Evolutionary conservation across 2,888 invertebrate genomes (phyloP).

Genomic region (Parnassius smintheus): DNA sequence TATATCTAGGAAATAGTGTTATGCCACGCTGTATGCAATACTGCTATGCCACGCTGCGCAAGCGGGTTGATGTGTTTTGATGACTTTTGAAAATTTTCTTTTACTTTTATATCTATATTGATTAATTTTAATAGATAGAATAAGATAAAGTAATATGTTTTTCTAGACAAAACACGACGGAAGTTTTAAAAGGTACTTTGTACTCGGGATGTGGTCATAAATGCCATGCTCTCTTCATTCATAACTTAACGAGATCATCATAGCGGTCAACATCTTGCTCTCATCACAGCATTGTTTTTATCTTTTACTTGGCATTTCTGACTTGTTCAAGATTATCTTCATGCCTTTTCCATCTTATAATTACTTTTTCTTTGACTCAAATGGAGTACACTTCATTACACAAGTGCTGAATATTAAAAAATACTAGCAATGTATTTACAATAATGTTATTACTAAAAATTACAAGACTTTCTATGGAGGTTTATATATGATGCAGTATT

Average conservation of each 20-base stretch:
- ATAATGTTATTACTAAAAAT: slow-evolving; percentile 8
- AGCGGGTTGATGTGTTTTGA: too few relatives aligned
- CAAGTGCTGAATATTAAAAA: slow-evolving; percentile 17
- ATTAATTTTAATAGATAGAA: too few relatives aligned
- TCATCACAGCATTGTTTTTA: slow-evolving; percentile 24
- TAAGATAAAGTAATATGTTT: too few relatives aligned
- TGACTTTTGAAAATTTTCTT: too few relatives aligned
- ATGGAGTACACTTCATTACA: slow-evolving; percentile 26
- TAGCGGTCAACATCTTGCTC: slow-evolving; percentile 18
- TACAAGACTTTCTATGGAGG: background rate
- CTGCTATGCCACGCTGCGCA: too few relatives aligned
- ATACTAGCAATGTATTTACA: slow-evolving; percentile 5
- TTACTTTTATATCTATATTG: too few relatives aligned
- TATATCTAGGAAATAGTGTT: too few relatives aligned
- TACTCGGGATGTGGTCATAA: background rate
- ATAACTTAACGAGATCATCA: slow-evolving; percentile 26
- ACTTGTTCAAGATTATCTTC: slow-evolving; percentile 31
- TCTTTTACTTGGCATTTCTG: slow-evolving; percentile 19
- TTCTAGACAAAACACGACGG: too few relatives aligned
- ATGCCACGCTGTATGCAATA: too few relatives aligned
- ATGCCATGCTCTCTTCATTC: slow-evolving; percentile 12
- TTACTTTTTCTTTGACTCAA: slow-evolving; percentile 33
- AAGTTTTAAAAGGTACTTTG: too few relatives aligned
- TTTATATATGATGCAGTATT: too few relatives aligned
- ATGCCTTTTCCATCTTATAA: slow-evolving; percentile 31